phyloP scores from a whole-genome alignment of 2,888 invertebrate species.

The Neelides folsomi region DNA sequence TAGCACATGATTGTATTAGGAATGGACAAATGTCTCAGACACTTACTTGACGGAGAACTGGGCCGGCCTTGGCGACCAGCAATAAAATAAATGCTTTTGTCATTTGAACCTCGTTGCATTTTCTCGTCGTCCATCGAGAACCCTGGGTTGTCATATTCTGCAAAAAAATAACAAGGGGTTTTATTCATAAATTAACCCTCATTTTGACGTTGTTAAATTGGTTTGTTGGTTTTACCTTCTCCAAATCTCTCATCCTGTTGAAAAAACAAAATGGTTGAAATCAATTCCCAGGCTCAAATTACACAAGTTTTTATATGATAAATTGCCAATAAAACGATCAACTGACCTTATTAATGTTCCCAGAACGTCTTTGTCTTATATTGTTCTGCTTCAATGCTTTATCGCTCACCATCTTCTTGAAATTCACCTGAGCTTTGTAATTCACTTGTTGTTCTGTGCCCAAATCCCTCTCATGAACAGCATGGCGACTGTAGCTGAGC shows the following conservation, averaged over 20 bases:
- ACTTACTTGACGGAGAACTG: slow-evolving; percentile 52
- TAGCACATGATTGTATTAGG: too few species aligned
- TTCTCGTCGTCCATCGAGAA: slow-evolving; percentile 32
- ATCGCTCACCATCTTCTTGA: slow-evolving; percentile 71
- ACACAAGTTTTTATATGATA: too few species aligned
- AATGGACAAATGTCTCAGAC: slow-evolving; percentile 4
- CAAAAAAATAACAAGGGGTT: background rate
- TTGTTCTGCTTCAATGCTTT: slow-evolving; percentile 64
- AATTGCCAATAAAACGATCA: too few species aligned
- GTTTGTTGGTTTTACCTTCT: slow-evolving; percentile 12
- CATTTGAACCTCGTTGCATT: slow-evolving; percentile 17
- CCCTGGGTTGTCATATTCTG: slow-evolving; percentile 32
- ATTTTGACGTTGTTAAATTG: background rate
- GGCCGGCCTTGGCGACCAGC: slow-evolving; percentile 49
- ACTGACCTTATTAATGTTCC: slow-evolving; percentile 14
- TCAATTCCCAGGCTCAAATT: background rate
- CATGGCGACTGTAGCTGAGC: slow-evolving; percentile 78
- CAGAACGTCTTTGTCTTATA: slow-evolving; percentile 41
- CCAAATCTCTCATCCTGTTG: slow-evolving; percentile 16
- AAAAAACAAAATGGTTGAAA: background rate
- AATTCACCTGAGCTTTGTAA: slow-evolving; percentile 82
- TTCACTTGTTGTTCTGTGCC: slow-evolving; percentile 58
- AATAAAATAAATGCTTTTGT: slow-evolving; percentile 62
- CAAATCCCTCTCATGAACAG: slow-evolving; percentile 75
- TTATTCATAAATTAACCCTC: background rate